phyloP scores from a whole-genome alignment of 2,113 vertebrate genomes.

The Spizaetus ornatus region DNA sequence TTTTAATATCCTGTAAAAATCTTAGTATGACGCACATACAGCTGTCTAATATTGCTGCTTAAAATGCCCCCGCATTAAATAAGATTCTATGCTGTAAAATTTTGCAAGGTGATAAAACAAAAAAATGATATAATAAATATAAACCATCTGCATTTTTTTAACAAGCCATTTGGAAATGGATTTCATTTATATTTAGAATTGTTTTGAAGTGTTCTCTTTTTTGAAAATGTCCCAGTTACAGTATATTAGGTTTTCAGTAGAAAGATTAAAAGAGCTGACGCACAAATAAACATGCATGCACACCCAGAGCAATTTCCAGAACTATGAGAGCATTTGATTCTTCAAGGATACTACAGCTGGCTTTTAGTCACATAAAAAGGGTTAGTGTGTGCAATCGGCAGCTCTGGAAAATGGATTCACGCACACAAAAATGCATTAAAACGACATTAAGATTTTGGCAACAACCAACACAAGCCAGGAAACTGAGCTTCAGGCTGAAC shows the following conservation, averaged over 20 bases:
- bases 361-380: constrained; percentile 56
- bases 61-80: constrained; percentile 74
- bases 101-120: constrained; percentile 80
- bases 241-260: constrained; percentile 61
- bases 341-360: constrained; percentile 64
- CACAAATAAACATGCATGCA: constrained; percentile 45
- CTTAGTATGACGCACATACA: constrained; percentile 69
- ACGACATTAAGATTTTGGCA: constrained; percentile 65
- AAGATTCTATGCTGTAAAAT: constrained; percentile 76
- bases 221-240: constrained; percentile 68
- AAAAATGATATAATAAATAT: constrained; percentile 79
- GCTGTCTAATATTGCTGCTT: constrained; percentile 74
- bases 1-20: constrained; percentile 76
- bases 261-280: constrained; percentile 70
- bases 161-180: constrained; percentile 72
- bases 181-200: constrained; percentile 78
- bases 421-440: constrained; percentile 68
- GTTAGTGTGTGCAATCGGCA: constrained; percentile 41
- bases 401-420: constrained; percentile 64
- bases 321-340: constrained; percentile 48
- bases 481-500: neutral
- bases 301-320: constrained; percentile 55
- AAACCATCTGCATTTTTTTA: constrained; percentile 78
- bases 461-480: neutral
- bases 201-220: constrained; percentile 73